A percentile compares a stretch with the other conserved stretches of the same genome.
Conservation (phyloP, 2,113 vertebrate genomes). For the Oophaga pumilio region DNA sequence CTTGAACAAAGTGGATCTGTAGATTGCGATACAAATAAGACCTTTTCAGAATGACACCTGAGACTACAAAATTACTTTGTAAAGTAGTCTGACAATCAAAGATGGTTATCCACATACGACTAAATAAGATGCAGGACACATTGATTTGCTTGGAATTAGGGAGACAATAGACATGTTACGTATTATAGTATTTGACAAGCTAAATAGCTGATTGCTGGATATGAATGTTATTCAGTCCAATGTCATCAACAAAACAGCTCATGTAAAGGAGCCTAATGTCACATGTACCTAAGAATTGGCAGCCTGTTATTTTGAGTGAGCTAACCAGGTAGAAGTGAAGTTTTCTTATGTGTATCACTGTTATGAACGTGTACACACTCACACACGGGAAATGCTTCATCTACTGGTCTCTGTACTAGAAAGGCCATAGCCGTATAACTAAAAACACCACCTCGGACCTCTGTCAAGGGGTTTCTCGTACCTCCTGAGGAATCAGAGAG, state of each 20-base stretch:
- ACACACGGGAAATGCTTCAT: too few species aligned
- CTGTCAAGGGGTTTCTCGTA: too few species aligned
- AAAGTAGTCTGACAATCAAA: slow-evolving; percentile 24
- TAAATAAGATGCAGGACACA: slow-evolving; percentile 13
- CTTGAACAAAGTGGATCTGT: slow-evolving; percentile 53
- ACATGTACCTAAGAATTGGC: neutral
- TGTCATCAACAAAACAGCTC: neutral
- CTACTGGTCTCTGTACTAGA: too few species aligned
- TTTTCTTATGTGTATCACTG: neutral
- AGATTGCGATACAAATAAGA: slow-evolving; percentile 51
- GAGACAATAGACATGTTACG: neutral
- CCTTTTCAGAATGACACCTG: slow-evolving; percentile 28
- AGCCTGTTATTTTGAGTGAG: neutral
- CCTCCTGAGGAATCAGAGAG: too few species aligned
- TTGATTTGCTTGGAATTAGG: slow-evolving; percentile 11
- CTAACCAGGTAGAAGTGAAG: neutral
- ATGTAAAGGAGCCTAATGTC: neutral
- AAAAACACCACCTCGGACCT: too few species aligned
- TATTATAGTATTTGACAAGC: neutral
- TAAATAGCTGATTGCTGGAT: neutral
- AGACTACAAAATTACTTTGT: slow-evolving; percentile 33
- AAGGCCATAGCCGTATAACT: too few species aligned
- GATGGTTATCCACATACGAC: slow-evolving; percentile 36
- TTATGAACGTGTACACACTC: too few species aligned
- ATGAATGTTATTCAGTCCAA: neutral